Evolutionary conservation across 2,113 vertebrate genomes (phyloP).

Genomic region (Sigmodon hispidus): DNA sequence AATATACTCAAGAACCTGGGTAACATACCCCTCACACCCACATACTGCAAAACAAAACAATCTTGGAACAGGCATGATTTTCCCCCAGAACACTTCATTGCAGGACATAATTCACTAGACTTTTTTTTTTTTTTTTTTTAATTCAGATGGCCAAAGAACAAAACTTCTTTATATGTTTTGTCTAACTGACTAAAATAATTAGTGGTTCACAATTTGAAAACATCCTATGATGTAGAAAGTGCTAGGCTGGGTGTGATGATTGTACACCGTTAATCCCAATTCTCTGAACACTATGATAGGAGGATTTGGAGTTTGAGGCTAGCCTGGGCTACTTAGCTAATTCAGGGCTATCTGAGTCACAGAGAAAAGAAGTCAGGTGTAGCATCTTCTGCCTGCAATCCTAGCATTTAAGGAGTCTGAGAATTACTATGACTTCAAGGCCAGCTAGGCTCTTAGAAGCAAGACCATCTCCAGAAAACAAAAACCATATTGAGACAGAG

Average conservation of each 20-base stretch:
- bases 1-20: not conserved
- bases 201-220: not conserved
- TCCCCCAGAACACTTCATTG: not conserved
- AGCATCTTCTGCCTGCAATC: not conserved
- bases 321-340: not conserved
- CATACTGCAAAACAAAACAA: not conserved
- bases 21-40: too few species aligned
- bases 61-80: not conserved
- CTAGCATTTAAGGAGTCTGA: not conserved
- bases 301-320: not conserved
- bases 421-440: not conserved
- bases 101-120: not conserved
- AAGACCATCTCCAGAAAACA: not conserved
- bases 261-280: not conserved
- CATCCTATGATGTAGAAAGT: not conserved
- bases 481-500: not conserved
- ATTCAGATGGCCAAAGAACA: not conserved
- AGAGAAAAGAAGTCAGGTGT: not conserved
- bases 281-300: too few species aligned
- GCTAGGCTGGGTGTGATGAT: not conserved
- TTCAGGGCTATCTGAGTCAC: not conserved
- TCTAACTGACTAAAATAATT: not conserved
- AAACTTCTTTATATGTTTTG: not conserved
- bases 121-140: not conserved
- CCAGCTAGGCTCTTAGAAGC: not conserved